A percentile compares a stretch with the other conserved stretches of the same genome.
These are phyloP conservation scores for Whitmania pigra DNA, from an alignment of 1,140 invertebrate species.

Conservation along the genomic window DNA sequence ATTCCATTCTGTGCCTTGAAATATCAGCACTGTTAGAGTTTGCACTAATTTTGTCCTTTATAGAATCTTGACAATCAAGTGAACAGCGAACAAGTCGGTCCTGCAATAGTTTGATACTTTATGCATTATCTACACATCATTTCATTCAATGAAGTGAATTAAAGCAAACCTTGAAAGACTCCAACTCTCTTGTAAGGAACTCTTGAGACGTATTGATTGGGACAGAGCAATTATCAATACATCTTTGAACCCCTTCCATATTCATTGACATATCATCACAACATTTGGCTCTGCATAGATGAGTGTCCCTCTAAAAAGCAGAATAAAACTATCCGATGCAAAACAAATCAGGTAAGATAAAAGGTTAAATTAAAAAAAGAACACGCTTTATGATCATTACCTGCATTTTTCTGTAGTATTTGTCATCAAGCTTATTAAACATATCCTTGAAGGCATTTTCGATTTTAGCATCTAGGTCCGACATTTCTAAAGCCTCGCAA, in stretches of 20 bases:
- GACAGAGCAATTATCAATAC: slow-evolving; percentile 5
- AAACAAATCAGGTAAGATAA: background rate
- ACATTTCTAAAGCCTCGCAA: too few relatives aligned
- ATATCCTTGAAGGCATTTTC: slow-evolving; percentile 1
- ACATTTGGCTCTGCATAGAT: background rate
- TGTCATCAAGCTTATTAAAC: background rate
- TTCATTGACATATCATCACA: background rate
- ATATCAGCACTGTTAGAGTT: background rate
- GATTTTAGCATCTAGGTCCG: background rate
- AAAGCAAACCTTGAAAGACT: background rate
- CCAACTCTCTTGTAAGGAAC: background rate
- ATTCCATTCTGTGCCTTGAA: slow-evolving; percentile 4
- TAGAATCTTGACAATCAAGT: slow-evolving; percentile 9
- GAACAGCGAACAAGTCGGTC: background rate
- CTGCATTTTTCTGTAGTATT: background rate
- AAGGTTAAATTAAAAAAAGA: slow-evolving; percentile 1
- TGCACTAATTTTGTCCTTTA: background rate
- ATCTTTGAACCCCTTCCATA: slow-evolving; percentile 2
- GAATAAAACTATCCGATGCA: background rate
- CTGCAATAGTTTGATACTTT: background rate
- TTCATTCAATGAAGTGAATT: background rate
- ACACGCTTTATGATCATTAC: background rate
- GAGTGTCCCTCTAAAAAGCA: background rate
- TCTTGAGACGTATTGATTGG: background rate
- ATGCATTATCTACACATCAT: background rate